Base-by-base conservation (phyloP, 2,113 vertebrate genomes). In the Peromyscus polionotus region DNA sequence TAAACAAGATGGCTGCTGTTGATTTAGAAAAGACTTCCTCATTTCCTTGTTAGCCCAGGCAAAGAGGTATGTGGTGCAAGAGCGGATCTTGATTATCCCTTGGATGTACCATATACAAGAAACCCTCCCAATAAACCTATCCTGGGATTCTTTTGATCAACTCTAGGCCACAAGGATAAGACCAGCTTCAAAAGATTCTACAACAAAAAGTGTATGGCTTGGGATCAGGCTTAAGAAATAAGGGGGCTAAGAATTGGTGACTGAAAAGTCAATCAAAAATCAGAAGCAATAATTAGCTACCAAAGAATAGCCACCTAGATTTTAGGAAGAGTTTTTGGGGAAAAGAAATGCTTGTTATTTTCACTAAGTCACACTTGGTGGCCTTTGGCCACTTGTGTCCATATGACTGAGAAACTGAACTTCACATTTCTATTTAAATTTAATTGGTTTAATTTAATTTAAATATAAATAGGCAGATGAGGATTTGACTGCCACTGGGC, bases 371-470 rank as follows among this genome's bases (percentile, higher is more conserved):
- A 33, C 48, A 61, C 31, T 8, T 2, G 26, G 28, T 39, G 42
- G 42, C 67, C 67, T 6, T 68, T 77, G 85, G 81, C 22, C 3
- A 26, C 42, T 77, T 73, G 54, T 22, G 8, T n/a, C 42, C 22
- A 2, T 45, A 6, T 73, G 72, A 68, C 12, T 70, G 20, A 96
- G 20, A 93, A 93, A 75, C 24, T 42, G 5, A 77, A 90, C 81
- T 81, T 90, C 84, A 86, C 63, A 81, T 91, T 85, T 61, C n/a
- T 22, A 45, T 94, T 95, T 88, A 59, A 65, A 80, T 81, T 93
- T 75, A 63, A 65, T 36, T 67, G 57, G 75, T 81, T 93, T 75
- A 88, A 70, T 59, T 36, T 68, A 26, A 77, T 77, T 93, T 91
- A 91, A 77, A 94, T 68, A 79, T 85, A 81, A 65, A 85, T 39